Conservation (phyloP, 1,140 invertebrate genomes). For the Brachionus asplanchnoidis region DNA sequence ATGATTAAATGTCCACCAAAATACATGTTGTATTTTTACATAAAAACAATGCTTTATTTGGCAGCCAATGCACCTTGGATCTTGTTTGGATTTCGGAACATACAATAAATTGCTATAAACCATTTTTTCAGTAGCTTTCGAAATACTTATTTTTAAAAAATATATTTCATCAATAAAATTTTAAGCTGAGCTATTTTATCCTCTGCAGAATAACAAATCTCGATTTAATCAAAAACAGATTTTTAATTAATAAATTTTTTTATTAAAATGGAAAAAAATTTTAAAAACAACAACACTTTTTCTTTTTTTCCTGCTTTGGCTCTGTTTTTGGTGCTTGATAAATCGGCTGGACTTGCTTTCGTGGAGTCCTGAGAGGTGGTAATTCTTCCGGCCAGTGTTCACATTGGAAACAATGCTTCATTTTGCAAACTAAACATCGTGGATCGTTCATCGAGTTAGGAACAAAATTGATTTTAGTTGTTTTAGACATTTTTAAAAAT, state of each 20-base stretch:
- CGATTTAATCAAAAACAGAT: background rate
- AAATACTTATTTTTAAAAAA: background rate
- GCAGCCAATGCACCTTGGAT: background rate
- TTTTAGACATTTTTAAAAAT: background rate
- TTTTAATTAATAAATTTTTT: background rate
- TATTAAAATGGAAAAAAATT: background rate
- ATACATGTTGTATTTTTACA: background rate
- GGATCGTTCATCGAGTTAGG: background rate
- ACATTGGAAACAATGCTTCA: slow-evolving; percentile 25
- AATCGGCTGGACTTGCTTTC: background rate
- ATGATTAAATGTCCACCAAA: background rate
- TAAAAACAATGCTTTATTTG: background rate
- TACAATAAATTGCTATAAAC: background rate
- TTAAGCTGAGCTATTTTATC: background rate
- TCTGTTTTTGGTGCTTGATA: background rate
- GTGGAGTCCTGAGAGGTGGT: background rate
- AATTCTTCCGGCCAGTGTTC: background rate
- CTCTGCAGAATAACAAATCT: background rate
- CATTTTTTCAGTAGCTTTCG: background rate
- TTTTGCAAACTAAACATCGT: background rate
- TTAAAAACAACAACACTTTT: slow-evolving; percentile 31
- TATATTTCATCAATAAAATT: background rate
- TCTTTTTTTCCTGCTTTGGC: background rate
- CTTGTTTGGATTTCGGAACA: background rate
- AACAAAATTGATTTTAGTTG: background rate